phyloP scores from a whole-genome alignment of 2,888 invertebrate species.

The Epiblema foenella region DNA sequence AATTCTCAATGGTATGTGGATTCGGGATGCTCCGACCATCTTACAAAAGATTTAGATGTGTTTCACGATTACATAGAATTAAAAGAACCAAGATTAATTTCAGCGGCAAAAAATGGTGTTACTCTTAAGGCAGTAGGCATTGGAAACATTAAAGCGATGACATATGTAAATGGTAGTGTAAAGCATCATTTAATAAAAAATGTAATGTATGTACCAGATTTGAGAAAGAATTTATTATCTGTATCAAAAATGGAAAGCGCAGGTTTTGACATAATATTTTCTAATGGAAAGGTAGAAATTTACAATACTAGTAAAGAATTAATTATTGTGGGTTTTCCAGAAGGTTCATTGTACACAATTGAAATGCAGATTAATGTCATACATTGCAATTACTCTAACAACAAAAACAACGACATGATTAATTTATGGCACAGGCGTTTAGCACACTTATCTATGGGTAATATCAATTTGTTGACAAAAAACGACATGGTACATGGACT shows the following conservation, averaged over 20 bases:
- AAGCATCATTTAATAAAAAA: constrained; percentile 24
- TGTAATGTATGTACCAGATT: no score
- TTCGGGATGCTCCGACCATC: constrained; percentile 30
- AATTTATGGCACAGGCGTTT: constrained; percentile 32
- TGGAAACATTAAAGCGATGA: constrained; percentile 24
- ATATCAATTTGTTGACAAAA: constrained; percentile 14
- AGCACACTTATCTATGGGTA: constrained; percentile 19
- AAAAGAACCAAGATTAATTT: constrained; percentile 21
- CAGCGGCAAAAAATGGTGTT: constrained; percentile 34
- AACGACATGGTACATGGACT: constrained; percentile 12
- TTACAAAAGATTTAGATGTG: constrained; percentile 20
- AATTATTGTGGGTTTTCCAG: constrained; percentile 15
- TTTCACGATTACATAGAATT: constrained; percentile 21
- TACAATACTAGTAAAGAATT: constrained; percentile 12
- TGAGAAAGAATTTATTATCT: no score
- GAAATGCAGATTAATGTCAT: background rate
- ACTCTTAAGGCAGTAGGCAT: constrained; percentile 18
- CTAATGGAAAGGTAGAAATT: constrained; percentile 3
- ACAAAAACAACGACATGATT: background rate
- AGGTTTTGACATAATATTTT: background rate
- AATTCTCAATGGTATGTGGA: constrained; percentile 12
- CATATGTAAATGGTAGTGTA: background rate
- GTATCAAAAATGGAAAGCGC: constrained; percentile 20
- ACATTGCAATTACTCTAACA: constrained; percentile 18
- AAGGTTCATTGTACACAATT: constrained; percentile 27